phyloP scores from a whole-genome alignment of 2,113 vertebrate species.

The Colinus virginianus region DNA sequence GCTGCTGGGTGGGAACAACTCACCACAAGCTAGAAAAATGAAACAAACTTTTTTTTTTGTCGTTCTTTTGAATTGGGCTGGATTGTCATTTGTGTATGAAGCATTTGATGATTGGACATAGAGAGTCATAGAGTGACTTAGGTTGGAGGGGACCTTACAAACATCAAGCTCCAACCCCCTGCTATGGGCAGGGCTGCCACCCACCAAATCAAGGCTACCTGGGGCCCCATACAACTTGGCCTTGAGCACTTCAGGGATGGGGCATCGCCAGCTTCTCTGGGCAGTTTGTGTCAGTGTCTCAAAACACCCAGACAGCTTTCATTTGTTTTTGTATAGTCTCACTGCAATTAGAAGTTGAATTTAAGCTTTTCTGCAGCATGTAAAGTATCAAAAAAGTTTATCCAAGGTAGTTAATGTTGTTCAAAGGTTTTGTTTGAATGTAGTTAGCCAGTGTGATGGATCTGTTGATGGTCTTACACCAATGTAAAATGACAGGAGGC shows the following conservation, averaged over 20 bases:
- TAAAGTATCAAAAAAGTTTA: background rate
- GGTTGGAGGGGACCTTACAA: too few species aligned
- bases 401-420: background rate
- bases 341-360: background rate
- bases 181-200: too few species aligned
- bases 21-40: background rate
- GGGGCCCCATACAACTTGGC: too few species aligned
- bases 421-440: background rate
- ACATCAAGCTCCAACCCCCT: too few species aligned
- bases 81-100: fast-evolving
- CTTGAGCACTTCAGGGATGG: too few species aligned
- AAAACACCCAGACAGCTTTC: background rate
- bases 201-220: too few species aligned
- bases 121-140: background rate
- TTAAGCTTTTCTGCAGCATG: background rate
- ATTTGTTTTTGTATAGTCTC: background rate
- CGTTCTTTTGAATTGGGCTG: background rate
- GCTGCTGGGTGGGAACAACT: background rate
- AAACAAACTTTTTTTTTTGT: background rate
- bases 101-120: background rate
- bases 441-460: background rate
- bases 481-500: background rate
- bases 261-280: too few species aligned
- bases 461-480: background rate
- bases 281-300: too few species aligned